phyloP scores from a whole-genome alignment of 2,888 invertebrate genomes.

The Phortica magna region DNA sequence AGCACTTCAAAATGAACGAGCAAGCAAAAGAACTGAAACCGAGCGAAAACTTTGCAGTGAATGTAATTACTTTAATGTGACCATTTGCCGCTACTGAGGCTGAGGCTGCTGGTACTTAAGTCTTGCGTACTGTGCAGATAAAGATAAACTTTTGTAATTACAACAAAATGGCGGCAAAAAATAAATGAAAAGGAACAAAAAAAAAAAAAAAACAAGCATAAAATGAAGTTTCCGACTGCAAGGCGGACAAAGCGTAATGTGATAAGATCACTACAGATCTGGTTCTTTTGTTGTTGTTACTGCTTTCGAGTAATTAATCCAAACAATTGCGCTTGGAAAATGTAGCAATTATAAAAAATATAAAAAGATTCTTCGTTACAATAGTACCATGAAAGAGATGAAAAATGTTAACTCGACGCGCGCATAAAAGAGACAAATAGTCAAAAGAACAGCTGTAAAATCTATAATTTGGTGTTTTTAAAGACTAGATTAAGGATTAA shows the following conservation, averaged over 20 bases:
- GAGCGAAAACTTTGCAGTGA: constrained; percentile 38
- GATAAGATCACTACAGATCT: constrained; percentile 28
- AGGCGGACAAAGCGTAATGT: constrained; percentile 10
- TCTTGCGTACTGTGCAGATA: constrained; percentile 51
- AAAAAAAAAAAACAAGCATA: background rate
- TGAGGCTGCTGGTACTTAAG: constrained; percentile 38
- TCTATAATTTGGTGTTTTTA: too few species aligned
- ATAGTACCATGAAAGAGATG: too few species aligned
- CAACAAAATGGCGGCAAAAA: constrained; percentile 54
- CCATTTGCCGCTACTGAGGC: constrained; percentile 52
- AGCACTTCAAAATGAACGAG: constrained; percentile 28
- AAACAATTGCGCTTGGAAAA: constrained; percentile 28
- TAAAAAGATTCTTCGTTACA: background rate
- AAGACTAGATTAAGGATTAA: too few species aligned
- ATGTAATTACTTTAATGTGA: constrained; percentile 62
- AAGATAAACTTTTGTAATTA: constrained; percentile 72
- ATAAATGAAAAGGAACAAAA: constrained; percentile 22
- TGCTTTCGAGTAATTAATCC: constrained; percentile 31
- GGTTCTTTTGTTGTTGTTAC: background rate
- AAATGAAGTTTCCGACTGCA: constrained; percentile 6
- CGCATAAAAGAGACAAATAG: too few species aligned
- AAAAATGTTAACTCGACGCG: too few species aligned
- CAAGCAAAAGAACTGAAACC: constrained; percentile 17
- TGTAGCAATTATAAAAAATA: constrained; percentile 6
- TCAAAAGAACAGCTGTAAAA: too few species aligned